phyloP scores from a whole-genome alignment of 2,113 vertebrate genomes.

The Calidris pugnax region DNA sequence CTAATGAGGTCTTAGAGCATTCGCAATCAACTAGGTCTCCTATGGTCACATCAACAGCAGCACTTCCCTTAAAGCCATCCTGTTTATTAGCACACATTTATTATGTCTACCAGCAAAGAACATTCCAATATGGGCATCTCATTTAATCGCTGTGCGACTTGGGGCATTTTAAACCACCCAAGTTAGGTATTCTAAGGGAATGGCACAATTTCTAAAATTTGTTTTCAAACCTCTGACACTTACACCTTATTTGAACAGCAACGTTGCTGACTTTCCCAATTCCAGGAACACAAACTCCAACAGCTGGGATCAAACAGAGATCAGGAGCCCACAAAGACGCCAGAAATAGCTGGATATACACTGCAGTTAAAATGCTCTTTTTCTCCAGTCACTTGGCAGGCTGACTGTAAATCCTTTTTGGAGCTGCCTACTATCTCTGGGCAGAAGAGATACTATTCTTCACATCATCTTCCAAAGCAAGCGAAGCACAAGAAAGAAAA shows the following conservation, averaged over 20 bases:
- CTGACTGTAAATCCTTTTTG: neutral
- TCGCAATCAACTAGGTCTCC: neutral
- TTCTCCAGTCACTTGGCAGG: neutral
- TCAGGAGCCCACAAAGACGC: neutral
- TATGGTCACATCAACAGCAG: neutral
- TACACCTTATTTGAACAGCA: neutral
- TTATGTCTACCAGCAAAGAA: neutral
- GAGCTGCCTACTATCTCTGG: neutral
- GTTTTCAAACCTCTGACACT: neutral
- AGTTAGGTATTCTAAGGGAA: neutral
- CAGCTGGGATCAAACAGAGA: neutral
- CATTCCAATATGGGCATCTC: neutral
- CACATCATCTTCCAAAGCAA: neutral
- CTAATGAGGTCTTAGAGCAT: neutral
- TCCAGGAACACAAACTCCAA: neutral
- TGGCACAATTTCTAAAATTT: neutral
- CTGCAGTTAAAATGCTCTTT: neutral
- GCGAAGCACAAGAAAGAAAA: neutral
- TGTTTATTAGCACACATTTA: neutral
- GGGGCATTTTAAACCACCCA: neutral
- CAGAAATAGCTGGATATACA: neutral
- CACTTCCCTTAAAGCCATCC: neutral
- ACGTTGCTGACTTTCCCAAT: neutral
- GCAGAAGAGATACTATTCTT: neutral
- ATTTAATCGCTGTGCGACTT: neutral